Percentiles rank a stretch among this genome's conserved stretches.
Conservation (phyloP, 2,888 invertebrate species). For the Callimorpha dominula region DNA sequence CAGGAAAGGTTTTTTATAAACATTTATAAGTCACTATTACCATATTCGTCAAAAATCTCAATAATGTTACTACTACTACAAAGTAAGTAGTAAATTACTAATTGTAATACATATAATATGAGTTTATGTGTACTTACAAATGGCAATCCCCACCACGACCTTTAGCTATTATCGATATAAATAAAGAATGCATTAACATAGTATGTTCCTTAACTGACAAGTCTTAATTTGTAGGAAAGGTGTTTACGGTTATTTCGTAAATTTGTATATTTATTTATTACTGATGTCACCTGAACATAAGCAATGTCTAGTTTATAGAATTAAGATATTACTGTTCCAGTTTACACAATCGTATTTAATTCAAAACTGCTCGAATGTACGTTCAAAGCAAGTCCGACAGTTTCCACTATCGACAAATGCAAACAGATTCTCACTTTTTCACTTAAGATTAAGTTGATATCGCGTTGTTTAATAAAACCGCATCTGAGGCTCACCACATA, state of each 20-base stretch:
- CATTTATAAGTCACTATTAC: too few species aligned
- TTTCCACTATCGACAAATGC: background rate
- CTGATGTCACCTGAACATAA: background rate
- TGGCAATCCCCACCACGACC: background rate
- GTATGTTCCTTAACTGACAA: background rate
- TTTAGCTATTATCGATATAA: background rate
- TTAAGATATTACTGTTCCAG: background rate
- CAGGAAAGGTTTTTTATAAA: too few species aligned
- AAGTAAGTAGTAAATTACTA: too few species aligned
- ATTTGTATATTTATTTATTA: background rate
- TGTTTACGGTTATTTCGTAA: background rate
- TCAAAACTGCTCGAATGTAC: background rate
- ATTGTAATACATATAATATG: too few species aligned
- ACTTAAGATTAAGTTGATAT: slow-evolving; percentile 17
- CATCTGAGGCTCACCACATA: slow-evolving; percentile 43
- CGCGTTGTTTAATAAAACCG: slow-evolving; percentile 2
- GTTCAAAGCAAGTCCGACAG: slow-evolving; percentile 5
- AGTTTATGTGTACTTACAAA: too few species aligned
- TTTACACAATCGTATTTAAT: slow-evolving; percentile 1
- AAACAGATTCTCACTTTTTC: slow-evolving; percentile 19
- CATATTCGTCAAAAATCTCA: too few species aligned
- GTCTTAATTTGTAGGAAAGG: background rate
- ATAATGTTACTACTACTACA: too few species aligned
- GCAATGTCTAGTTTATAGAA: background rate
- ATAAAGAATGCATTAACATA: background rate